Conservation (phyloP, 2,797 vertebrate genomes). For the Sebastes minor region DNA sequence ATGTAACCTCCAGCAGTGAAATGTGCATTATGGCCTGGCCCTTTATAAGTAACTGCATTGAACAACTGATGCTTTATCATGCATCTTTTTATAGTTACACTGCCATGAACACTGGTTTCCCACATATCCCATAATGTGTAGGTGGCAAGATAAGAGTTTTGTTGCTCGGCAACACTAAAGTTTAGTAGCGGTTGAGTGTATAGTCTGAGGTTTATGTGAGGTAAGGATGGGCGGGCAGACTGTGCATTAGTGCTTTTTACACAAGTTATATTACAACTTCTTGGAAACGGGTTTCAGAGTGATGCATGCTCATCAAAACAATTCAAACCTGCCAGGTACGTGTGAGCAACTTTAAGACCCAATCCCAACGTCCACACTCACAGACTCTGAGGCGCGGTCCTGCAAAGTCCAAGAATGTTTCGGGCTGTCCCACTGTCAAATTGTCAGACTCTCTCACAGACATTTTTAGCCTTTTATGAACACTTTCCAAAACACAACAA, state of each 20-base stretch:
- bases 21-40: background rate
- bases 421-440: no score
- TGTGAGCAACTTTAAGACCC: background rate
- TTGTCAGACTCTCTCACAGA: no score
- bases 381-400: no score
- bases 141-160: slow-evolving; percentile 66
- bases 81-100: slow-evolving; percentile 38
- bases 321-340: background rate
- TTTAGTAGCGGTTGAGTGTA: slow-evolving; percentile 46
- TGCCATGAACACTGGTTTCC: slow-evolving; percentile 42
- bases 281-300: background rate
- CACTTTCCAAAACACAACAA: no score
- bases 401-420: no score
- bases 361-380: no score
- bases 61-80: slow-evolving; percentile 31
- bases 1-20: background rate
- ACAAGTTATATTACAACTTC: no score
- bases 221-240: slow-evolving; percentile 29
- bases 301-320: background rate
- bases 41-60: background rate
- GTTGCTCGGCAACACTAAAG: slow-evolving; percentile 77
- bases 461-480: no score
- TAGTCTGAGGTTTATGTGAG: slow-evolving; percentile 49
- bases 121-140: slow-evolving; percentile 75
- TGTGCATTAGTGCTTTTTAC: slow-evolving; percentile 11